phyloP scores from a whole-genome alignment of 2,888 invertebrate genomes.

The Drosophila niveifrons region DNA sequence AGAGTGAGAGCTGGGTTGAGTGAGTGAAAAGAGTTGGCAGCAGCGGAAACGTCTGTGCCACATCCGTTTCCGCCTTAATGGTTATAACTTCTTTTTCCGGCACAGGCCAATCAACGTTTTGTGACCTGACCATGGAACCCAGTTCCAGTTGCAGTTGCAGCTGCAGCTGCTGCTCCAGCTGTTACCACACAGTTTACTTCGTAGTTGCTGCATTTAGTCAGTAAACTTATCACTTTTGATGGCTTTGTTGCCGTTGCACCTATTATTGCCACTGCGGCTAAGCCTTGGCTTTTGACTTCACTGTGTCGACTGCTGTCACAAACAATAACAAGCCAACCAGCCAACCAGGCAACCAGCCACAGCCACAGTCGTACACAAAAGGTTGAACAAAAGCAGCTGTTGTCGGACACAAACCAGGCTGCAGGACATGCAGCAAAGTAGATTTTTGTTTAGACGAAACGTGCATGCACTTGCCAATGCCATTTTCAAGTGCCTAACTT shows the following conservation, averaged over 20 bases:
- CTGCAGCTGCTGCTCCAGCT: conserved; percentile 38
- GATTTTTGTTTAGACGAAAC: conserved; percentile 21
- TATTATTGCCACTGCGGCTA: conserved; percentile 35
- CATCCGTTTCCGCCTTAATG: conserved; percentile 76
- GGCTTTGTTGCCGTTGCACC: conserved; percentile 48
- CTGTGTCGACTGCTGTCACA: conserved; percentile 30
- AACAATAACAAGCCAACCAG: conserved; percentile 49
- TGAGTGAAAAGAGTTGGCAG: conserved; percentile 24
- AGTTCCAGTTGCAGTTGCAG: conserved; percentile 34
- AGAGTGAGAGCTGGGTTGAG: conserved; percentile 14
- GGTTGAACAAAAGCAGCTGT: conserved; percentile 36
- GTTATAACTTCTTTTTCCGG: conserved; percentile 77
- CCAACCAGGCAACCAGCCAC: conserved; percentile 31
- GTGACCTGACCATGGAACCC: conserved; percentile 53
- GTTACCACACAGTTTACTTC: conserved; percentile 47
- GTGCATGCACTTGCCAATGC: conserved; percentile 24
- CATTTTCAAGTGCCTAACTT: neutral
- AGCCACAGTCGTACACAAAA: conserved; percentile 20
- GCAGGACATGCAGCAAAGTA: conserved; percentile 2
- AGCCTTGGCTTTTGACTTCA: conserved; percentile 37
- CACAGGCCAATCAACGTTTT: conserved; percentile 71
- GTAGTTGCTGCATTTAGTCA: conserved; percentile 32
- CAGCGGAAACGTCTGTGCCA: conserved; percentile 75
- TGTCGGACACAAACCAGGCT: conserved; percentile 19
- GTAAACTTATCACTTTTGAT: conserved; percentile 64